A percentile compares a stretch with the other conserved stretches of the same genome.
These are phyloP conservation scores for Rhinogobio ventralis DNA, from an alignment of 2,797 vertebrate species.

Conservation along the genomic window DNA sequence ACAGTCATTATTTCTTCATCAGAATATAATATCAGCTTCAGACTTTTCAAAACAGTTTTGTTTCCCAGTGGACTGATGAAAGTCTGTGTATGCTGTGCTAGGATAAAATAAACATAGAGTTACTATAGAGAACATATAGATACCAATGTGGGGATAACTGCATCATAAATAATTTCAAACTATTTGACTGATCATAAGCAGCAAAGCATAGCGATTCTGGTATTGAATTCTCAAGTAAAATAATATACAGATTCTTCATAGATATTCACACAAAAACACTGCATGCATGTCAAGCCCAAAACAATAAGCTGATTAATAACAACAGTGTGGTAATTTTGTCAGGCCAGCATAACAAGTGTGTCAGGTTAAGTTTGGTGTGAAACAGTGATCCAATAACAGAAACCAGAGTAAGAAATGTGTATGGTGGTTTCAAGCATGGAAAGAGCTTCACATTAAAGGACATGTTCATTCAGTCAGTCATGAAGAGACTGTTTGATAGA, in stretches of 20 bases:
- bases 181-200: neutral
- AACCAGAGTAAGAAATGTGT: neutral
- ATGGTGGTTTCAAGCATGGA: neutral
- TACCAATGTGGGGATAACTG: neutral
- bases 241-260: neutral
- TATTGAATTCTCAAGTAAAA: neutral
- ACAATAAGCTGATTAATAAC: neutral
- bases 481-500: conserved; percentile 4
- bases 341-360: neutral
- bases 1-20: no score
- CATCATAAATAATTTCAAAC: neutral
- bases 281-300: neutral
- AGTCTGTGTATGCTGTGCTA: neutral
- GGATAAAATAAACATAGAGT: neutral
- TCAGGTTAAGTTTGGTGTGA: neutral
- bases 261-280: neutral
- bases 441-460: conserved; percentile 1
- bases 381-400: neutral
- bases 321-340: neutral
- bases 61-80: neutral
- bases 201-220: neutral
- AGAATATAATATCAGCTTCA: no score
- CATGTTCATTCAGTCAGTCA: conserved; percentile 16
- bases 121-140: neutral
- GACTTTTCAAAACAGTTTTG: neutral